Conservation (phyloP, 1,140 invertebrate genomes). For the Drosophila repletoides region DNA sequence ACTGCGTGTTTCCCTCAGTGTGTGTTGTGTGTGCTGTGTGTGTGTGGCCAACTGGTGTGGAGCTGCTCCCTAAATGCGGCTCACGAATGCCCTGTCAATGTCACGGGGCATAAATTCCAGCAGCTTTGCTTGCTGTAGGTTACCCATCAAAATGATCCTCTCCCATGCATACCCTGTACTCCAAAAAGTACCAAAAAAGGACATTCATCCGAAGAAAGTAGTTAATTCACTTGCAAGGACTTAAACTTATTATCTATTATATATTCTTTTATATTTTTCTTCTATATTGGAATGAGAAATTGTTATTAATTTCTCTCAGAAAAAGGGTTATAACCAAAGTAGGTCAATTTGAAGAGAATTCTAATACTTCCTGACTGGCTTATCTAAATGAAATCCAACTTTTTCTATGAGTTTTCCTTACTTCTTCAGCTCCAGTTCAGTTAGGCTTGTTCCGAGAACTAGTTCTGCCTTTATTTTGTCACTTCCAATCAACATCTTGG, state of each 20-base stretch:
- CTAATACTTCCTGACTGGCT: no score
- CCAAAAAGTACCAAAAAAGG: constrained; percentile 13
- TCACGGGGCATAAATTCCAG: constrained; percentile 56
- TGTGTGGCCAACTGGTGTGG: constrained; percentile 53
- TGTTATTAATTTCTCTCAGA: no score
- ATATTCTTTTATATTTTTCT: no score
- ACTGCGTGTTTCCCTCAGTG: constrained; percentile 40
- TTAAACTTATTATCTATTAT: no score
- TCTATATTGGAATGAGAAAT: no score
- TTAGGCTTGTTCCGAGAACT: background rate
- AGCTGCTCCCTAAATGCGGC: constrained; percentile 37
- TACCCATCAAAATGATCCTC: constrained; percentile 9
- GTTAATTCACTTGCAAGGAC: no score
- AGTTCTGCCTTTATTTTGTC: no score
- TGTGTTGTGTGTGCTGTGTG: constrained; percentile 34
- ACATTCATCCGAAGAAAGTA: no score
- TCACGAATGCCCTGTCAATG: constrained; percentile 29
- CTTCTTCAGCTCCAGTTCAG: background rate
- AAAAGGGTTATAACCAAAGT: no score
- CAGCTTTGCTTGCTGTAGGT: constrained; percentile 57
- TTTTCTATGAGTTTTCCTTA: no score
- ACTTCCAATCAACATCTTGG: background rate
- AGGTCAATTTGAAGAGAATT: no score
- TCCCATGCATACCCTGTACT: constrained; percentile 60
- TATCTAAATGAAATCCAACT: no score